phyloP scores from a whole-genome alignment of 2,113 vertebrate species.

The Erythrocercus mccallii region DNA sequence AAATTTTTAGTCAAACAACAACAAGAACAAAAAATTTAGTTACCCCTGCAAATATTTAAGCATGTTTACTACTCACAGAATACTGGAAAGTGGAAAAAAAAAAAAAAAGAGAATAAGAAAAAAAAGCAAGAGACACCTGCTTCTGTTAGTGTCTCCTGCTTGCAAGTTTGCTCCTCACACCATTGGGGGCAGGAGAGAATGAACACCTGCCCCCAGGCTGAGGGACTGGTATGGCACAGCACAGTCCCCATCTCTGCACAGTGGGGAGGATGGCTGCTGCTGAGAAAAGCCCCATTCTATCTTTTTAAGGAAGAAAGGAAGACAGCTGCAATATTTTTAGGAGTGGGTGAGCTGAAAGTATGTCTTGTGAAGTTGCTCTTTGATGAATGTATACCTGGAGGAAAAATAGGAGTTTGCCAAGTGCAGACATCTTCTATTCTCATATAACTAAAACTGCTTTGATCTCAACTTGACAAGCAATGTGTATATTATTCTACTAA shows the following conservation, averaged over 20 bases:
- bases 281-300: not conserved
- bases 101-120: not conserved
- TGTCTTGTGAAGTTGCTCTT: not conserved
- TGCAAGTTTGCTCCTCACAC: not conserved
- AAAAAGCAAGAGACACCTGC: not conserved
- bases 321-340: not conserved
- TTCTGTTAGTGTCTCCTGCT: not conserved
- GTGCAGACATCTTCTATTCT: slow-evolving; percentile 13
- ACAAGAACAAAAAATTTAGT: not conserved
- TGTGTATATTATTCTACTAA: slow-evolving; percentile 29
- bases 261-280: not conserved
- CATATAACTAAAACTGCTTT: slow-evolving; percentile 16
- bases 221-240: not conserved
- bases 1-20: not conserved
- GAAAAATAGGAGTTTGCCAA: slow-evolving; percentile 25
- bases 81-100: not conserved
- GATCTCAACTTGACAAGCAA: slow-evolving; percentile 43
- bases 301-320: not conserved
- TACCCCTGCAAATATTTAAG: not conserved
- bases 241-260: rapidly evolving
- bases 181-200: not conserved
- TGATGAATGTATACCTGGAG: not conserved
- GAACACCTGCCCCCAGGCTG: not conserved
- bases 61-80: not conserved
- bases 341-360: not conserved